Conservation (phyloP, 2,888 invertebrate species). For the Cosmorhoe ocellata region DNA sequence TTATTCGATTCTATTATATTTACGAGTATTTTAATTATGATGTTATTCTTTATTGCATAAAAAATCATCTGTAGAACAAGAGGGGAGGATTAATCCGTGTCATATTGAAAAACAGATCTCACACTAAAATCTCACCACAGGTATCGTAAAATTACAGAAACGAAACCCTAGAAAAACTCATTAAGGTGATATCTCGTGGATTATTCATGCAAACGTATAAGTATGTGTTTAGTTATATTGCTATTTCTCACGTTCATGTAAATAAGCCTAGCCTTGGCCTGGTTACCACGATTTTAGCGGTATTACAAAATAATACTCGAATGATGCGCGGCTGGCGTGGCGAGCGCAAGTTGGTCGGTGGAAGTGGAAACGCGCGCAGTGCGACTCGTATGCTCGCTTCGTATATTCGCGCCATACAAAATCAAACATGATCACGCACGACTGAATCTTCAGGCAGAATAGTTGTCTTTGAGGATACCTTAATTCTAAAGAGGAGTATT, state of each 20-base stretch:
- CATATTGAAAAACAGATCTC: too few relatives aligned
- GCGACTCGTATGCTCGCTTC: background rate
- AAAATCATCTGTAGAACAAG: too few relatives aligned
- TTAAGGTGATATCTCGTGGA: conserved; percentile 8
- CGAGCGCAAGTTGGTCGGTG: background rate
- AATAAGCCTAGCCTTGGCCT: conserved; percentile 77
- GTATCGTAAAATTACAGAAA: too few relatives aligned
- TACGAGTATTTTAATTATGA: too few relatives aligned
- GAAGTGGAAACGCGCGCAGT: conserved; percentile 5
- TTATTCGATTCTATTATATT: too few relatives aligned
- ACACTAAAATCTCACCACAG: too few relatives aligned
- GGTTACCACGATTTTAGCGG: conserved; percentile 80
- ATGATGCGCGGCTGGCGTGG: conserved; percentile 54
- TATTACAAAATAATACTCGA: conserved; percentile 71
- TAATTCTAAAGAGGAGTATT: too few relatives aligned
- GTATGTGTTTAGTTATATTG: conserved; percentile 43
- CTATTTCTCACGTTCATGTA: conserved; percentile 79
- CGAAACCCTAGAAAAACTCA: background rate
- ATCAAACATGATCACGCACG: background rate
- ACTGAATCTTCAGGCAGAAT: too few relatives aligned
- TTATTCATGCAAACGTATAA: conserved; percentile 17
- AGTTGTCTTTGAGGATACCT: too few relatives aligned
- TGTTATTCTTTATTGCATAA: too few relatives aligned
- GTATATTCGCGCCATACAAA: background rate
- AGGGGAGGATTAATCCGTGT: too few relatives aligned